These are phyloP conservation scores for Nesidiocoris tenuis DNA, from an alignment of 2,888 invertebrate genomes.

Conservation along the genomic window DNA sequence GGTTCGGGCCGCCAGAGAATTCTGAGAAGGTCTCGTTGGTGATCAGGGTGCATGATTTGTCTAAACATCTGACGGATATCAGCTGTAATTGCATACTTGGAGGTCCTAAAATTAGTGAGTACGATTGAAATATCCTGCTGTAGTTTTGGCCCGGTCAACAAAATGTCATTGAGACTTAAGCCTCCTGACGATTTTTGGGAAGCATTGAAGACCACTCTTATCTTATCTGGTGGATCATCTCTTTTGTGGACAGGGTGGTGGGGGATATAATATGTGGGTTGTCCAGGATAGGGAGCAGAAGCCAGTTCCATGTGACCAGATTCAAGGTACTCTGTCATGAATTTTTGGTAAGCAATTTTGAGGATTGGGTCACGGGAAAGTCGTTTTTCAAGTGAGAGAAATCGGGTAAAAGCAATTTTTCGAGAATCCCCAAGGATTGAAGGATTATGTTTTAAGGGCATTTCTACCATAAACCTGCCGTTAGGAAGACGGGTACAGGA, in stretches of 20 bases:
- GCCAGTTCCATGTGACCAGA: background rate
- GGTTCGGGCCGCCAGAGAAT: slow-evolving; percentile 5
- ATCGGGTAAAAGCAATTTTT: background rate
- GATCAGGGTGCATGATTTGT: background rate
- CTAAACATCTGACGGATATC: slow-evolving; percentile 18
- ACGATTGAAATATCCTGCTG: slow-evolving; percentile 8
- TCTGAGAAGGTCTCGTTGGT: background rate
- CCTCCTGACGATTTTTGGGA: background rate
- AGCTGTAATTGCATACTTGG: background rate
- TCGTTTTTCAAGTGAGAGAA: background rate
- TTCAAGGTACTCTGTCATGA: background rate
- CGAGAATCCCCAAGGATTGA: slow-evolving; percentile 14
- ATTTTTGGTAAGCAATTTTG: background rate
- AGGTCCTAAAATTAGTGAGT: background rate
- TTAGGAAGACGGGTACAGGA: background rate
- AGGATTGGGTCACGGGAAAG: background rate
- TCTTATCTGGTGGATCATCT: slow-evolving; percentile 1
- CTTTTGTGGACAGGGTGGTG: slow-evolving; percentile 18
- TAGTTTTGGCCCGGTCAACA: slow-evolving; percentile 17
- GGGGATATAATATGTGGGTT: slow-evolving; percentile 1
- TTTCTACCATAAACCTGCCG: background rate
- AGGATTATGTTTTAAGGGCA: slow-evolving; percentile 11
- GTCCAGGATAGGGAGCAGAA: background rate
- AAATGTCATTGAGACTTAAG: slow-evolving; percentile 31
- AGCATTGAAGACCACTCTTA: slow-evolving; percentile 31